Percentiles rank a stretch among this genome's conserved stretches.
Conservation (phyloP, 1,140 invertebrate species). For the Listronotus bonariensis region DNA sequence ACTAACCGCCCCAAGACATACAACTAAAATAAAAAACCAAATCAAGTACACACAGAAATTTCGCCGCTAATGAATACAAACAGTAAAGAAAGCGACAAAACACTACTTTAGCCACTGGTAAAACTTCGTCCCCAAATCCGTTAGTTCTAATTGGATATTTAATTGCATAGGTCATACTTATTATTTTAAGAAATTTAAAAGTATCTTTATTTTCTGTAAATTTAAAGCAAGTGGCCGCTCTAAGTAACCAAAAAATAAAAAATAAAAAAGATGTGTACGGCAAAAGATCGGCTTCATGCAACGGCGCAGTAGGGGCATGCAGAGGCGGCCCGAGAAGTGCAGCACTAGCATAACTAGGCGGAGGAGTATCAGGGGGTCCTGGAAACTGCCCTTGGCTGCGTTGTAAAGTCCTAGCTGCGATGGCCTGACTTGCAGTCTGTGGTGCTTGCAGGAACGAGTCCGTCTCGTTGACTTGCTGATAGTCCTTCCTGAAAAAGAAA, state of each 20-base stretch:
- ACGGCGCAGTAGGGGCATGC: slow-evolving; percentile 45
- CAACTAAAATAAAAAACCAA: too few relatives aligned
- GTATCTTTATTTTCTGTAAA: too few relatives aligned
- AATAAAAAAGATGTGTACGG: slow-evolving; percentile 43
- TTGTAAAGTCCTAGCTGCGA: slow-evolving; percentile 65
- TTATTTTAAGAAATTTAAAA: too few relatives aligned
- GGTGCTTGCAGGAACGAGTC: slow-evolving; percentile 67
- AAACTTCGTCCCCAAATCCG: too few relatives aligned
- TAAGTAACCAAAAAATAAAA: slow-evolving; percentile 32
- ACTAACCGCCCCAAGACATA: too few relatives aligned
- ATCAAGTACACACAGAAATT: too few relatives aligned
- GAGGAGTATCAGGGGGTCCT: slow-evolving; percentile 54
- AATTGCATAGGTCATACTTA: too few relatives aligned
- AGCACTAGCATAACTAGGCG: slow-evolving; percentile 55
- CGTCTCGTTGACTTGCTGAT: slow-evolving; percentile 73
- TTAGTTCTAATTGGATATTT: too few relatives aligned
- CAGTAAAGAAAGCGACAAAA: too few relatives aligned
- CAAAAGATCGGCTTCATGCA: slow-evolving; percentile 46
- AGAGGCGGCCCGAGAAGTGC: slow-evolving; percentile 48
- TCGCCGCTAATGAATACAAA: too few relatives aligned
- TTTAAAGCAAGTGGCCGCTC: too few relatives aligned
- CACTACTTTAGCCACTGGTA: too few relatives aligned
- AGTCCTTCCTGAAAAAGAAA: slow-evolving; percentile 66
- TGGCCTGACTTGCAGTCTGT: slow-evolving; percentile 64
- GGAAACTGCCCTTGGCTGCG: slow-evolving; percentile 56